Conservation (phyloP, 2,888 invertebrate genomes). For the Furcula furcula region DNA sequence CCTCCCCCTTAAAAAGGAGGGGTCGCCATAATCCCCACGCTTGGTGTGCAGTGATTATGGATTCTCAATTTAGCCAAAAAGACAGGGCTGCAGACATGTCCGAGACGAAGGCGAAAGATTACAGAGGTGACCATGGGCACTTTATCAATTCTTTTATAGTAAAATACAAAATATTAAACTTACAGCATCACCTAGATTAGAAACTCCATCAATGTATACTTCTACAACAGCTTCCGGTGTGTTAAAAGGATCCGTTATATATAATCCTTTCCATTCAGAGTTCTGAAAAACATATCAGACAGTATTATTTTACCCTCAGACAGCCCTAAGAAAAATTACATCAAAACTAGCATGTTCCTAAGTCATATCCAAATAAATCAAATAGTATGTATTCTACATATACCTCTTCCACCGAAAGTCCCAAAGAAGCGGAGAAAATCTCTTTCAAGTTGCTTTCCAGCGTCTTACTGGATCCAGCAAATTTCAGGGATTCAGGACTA, state of each 20-base stretch:
- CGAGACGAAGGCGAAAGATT: too few species aligned
- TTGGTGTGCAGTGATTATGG: too few species aligned
- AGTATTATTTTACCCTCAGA: too few species aligned
- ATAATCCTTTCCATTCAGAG: slow-evolving; percentile 86
- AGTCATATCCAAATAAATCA: neutral
- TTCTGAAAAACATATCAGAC: slow-evolving; percentile 53
- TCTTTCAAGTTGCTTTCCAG: slow-evolving; percentile 85
- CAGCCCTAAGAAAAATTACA: neutral
- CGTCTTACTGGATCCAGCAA: slow-evolving; percentile 84
- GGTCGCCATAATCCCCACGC: too few species aligned
- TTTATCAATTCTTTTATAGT: too few species aligned
- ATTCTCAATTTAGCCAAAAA: too few species aligned
- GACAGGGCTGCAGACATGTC: too few species aligned
- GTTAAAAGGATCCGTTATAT: slow-evolving; percentile 86
- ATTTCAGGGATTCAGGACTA: slow-evolving; percentile 85
- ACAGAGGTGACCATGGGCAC: too few species aligned
- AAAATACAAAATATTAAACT: too few species aligned
- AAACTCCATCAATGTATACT: slow-evolving; percentile 86
- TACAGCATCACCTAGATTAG: slow-evolving; percentile 70
- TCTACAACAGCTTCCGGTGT: slow-evolving; percentile 87
- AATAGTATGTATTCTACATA: slow-evolving; percentile 6
- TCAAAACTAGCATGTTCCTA: too few species aligned
- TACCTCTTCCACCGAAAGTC: slow-evolving; percentile 87
- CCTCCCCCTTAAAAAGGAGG: too few species aligned
- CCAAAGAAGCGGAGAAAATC: slow-evolving; percentile 86